Evolutionary conservation across 2,797 vertebrate genomes (phyloP).

Genomic region (Poecilia picta): DNA sequence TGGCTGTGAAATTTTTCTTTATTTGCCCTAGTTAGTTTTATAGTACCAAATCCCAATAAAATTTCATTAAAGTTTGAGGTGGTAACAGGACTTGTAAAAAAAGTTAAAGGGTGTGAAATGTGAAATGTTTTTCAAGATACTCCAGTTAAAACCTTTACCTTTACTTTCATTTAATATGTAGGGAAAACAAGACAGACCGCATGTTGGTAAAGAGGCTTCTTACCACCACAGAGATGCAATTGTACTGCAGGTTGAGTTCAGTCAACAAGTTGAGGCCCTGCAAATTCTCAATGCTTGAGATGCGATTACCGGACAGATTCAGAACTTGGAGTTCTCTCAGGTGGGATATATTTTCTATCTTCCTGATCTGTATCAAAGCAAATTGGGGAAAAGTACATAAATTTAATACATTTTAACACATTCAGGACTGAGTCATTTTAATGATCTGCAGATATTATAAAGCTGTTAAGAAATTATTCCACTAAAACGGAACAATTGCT

Average conservation of each 20-base stretch:
- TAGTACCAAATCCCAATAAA: background rate
- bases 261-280: slow-evolving; percentile 87
- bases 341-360: slow-evolving; percentile 89
- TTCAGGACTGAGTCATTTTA: background rate
- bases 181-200: background rate
- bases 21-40: background rate
- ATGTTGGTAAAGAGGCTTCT: slow-evolving; percentile 64
- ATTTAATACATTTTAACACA: background rate
- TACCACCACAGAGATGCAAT: slow-evolving; percentile 89
- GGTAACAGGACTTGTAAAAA: background rate
- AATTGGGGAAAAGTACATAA: background rate
- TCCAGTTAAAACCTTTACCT: background rate
- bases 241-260: slow-evolving; percentile 91
- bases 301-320: slow-evolving; percentile 91
- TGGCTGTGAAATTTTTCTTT: background rate
- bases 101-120: background rate
- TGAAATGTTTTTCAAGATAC: background rate
- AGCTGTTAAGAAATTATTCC: background rate
- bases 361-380: slow-evolving; percentile 84
- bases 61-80: background rate
- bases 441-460: background rate
- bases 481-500: background rate
- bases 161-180: background rate
- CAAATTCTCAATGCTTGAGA: slow-evolving; percentile 87
- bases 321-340: slow-evolving; percentile 88